A percentile compares a stretch with the other conserved stretches of the same genome.
Evolutionary conservation across 64 coral and sea anemone genomes (phyloP).

Genomic region (Porites lutea): DNA sequence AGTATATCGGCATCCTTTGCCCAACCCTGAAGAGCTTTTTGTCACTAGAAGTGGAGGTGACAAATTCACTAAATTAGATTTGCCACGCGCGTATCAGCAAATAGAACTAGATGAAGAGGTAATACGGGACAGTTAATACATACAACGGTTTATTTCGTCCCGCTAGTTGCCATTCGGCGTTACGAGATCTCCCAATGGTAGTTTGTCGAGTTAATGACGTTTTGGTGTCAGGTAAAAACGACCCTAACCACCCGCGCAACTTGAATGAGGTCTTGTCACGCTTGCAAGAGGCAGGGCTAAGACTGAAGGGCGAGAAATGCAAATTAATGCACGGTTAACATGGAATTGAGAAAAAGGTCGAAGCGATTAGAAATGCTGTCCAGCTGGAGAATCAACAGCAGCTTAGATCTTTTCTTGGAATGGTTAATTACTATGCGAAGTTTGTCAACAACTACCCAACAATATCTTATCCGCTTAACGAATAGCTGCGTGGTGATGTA

Average conservation of each 20-base stretch:
- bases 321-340: constrained; percentile 53
- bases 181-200: constrained; percentile 33
- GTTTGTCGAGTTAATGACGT: constrained; percentile 54
- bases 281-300: constrained; percentile 5
- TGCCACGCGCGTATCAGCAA: constrained; percentile 38
- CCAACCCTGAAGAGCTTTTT: constrained; percentile 60
- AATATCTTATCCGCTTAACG: constrained; percentile 21
- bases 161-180: constrained; percentile 30
- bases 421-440: constrained; percentile 57
- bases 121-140: constrained; percentile 39
- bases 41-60: constrained; percentile 42
- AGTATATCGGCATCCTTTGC: constrained; percentile 60
- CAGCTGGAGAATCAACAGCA: constrained; percentile 34
- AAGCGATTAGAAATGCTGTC: constrained; percentile 30
- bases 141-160: constrained; percentile 38
- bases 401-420: constrained; percentile 14
- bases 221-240: constrained; percentile 16
- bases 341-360: constrained; percentile 36
- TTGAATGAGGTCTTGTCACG: constrained; percentile 33
- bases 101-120: constrained; percentile 17
- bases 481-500: not conserved
- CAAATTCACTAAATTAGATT: constrained; percentile 63
- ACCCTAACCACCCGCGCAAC: not conserved
- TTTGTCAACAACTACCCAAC: constrained; percentile 36
- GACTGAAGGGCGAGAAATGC: constrained; percentile 16